Percentiles rank a stretch among this genome's conserved stretches.
phyloP scores from a whole-genome alignment of 2,888 invertebrate species.

The Cistogaster globosa region DNA sequence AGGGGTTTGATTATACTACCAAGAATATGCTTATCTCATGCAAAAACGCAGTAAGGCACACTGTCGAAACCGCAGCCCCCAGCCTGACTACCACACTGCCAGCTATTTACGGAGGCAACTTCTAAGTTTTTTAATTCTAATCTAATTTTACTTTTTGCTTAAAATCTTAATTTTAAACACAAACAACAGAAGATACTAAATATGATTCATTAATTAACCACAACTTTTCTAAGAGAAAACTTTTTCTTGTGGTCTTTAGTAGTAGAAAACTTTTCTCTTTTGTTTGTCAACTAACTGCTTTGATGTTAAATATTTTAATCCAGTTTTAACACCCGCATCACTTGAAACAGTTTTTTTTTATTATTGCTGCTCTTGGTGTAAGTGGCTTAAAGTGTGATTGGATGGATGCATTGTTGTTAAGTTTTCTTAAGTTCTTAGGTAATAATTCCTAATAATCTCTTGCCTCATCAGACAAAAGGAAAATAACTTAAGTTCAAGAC shows the following conservation, averaged over 20 bases:
- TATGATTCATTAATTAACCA: conserved; percentile 54
- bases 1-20: too few species aligned
- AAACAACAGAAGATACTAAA: conserved; percentile 33
- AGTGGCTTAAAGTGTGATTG: conserved; percentile 14
- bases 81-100: too few species aligned
- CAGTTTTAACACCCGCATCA: conserved; percentile 63
- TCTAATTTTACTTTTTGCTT: neutral
- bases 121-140: neutral
- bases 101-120: too few species aligned
- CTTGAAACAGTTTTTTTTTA: conserved; percentile 4
- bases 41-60: too few species aligned
- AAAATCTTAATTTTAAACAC: conserved; percentile 12
- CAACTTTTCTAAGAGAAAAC: conserved; percentile 52
- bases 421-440: conserved; percentile 53
- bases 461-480: conserved; percentile 25
- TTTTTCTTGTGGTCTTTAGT: conserved; percentile 47
- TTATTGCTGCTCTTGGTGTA: conserved; percentile 6
- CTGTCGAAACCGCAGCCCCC: too few species aligned
- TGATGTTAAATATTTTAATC: conserved; percentile 53
- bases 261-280: conserved; percentile 19
- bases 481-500: neutral
- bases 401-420: conserved; percentile 38
- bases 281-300: conserved; percentile 51
- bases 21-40: too few species aligned
- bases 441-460: conserved; percentile 63